Evolutionary conservation across 2,888 invertebrate genomes (phyloP).

Genomic region (Cyrtodaria siliqua): DNA sequence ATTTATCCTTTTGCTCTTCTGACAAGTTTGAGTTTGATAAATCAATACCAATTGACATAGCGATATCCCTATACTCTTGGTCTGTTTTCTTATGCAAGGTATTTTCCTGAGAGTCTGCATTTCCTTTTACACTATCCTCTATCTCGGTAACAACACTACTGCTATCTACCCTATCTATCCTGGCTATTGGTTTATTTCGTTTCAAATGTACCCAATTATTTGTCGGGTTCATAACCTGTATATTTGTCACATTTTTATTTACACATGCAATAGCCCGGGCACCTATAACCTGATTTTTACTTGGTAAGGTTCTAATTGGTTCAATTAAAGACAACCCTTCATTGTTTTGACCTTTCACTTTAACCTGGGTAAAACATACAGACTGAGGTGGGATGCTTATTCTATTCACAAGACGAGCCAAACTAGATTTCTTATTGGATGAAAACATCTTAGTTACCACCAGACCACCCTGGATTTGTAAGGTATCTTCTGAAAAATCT

Average conservation of each 20-base stretch:
- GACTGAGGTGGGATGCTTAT: constrained; percentile 37
- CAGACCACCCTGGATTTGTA: constrained; percentile 36
- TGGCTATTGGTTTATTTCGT: constrained; percentile 32
- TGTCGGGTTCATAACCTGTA: constrained; percentile 49
- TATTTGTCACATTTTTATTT: constrained; percentile 3
- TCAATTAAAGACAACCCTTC: no score
- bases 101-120: no score
- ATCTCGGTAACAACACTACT: constrained; percentile 2
- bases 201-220: constrained; percentile 33
- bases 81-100: neutral
- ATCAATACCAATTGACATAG: constrained; percentile 27
- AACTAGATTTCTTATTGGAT: no score
- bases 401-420: constrained; percentile 37
- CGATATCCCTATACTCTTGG: constrained; percentile 26
- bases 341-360: no score
- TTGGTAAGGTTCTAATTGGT: no score
- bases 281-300: constrained; percentile 33
- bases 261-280: constrained; percentile 26
- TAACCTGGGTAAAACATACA: constrained; percentile 16
- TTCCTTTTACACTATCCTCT: no score
- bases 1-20: no score
- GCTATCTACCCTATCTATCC: constrained; percentile 19
- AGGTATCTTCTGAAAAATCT: constrained; percentile 30
- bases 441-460: no score
- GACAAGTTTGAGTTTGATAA: constrained; percentile 24